Percentiles rank a stretch among this genome's conserved stretches.
Conservation (phyloP, 2,113 vertebrate genomes). For the Percina caprodes region DNA sequence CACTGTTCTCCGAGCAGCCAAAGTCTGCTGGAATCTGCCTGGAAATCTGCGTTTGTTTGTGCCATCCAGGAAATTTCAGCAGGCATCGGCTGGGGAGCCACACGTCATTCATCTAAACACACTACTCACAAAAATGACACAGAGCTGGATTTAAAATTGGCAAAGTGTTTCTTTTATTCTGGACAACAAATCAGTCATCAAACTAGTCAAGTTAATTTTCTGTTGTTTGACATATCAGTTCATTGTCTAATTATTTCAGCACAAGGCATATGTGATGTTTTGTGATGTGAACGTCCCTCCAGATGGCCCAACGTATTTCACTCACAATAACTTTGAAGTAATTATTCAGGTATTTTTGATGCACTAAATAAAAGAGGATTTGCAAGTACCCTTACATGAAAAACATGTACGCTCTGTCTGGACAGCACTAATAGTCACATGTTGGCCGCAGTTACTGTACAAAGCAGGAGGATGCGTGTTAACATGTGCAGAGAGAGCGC, state of each 20-base stretch:
- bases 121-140: too few relatives aligned
- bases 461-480: neutral
- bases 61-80: too few relatives aligned
- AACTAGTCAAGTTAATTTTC: neutral
- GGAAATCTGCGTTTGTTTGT: too few relatives aligned
- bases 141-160: too few relatives aligned
- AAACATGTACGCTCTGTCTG: neutral
- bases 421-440: neutral
- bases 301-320: constrained; percentile 32
- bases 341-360: neutral
- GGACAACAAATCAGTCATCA: neutral
- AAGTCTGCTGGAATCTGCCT: too few relatives aligned
- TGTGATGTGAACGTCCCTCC: constrained; percentile 11
- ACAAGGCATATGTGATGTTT: neutral
- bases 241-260: neutral
- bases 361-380: neutral
- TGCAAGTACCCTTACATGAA: neutral
- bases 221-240: neutral
- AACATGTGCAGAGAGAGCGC: constrained; percentile 7
- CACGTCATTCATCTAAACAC: too few relatives aligned
- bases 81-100: too few relatives aligned
- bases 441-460: neutral
- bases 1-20: too few relatives aligned
- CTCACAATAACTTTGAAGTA: constrained; percentile 1
- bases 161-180: neutral